phyloP scores from a whole-genome alignment of 2,797 vertebrate species.

The Neoniphon sammara region DNA sequence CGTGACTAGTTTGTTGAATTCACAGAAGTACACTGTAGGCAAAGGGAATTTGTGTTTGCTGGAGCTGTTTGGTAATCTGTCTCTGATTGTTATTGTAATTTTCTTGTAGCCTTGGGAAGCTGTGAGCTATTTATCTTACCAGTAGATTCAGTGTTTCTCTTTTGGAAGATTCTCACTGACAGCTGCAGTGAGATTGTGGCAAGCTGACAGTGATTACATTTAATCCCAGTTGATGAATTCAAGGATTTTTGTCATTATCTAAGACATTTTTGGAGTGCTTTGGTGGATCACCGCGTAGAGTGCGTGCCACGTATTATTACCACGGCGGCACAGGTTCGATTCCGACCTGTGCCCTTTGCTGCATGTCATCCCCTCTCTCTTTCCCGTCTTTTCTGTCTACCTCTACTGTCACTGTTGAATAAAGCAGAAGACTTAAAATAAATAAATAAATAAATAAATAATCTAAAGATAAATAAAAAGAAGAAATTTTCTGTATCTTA shows the following conservation, averaged over 20 bases:
- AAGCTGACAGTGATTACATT: slow-evolving; percentile 45
- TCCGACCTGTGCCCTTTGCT: too few species aligned
- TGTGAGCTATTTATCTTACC: slow-evolving; percentile 45
- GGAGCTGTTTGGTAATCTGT: slow-evolving; percentile 34
- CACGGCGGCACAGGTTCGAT: too few species aligned
- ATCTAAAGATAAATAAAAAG: too few species aligned
- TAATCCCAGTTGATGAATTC: slow-evolving; percentile 31
- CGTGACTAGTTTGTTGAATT: slow-evolving; percentile 49
- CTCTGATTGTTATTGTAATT: slow-evolving; percentile 48
- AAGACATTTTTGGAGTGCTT: too few species aligned
- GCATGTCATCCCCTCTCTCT: too few species aligned
- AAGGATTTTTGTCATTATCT: too few species aligned
- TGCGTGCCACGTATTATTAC: too few species aligned
- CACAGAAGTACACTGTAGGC: slow-evolving; percentile 17
- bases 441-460: too few species aligned
- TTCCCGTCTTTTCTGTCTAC: too few species aligned
- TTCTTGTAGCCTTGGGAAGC: slow-evolving; percentile 30
- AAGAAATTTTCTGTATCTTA: slow-evolving; percentile 27
- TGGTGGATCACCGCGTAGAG: too few species aligned
- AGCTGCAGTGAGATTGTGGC: slow-evolving; percentile 47
- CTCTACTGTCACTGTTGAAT: too few species aligned
- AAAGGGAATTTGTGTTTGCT: slow-evolving; percentile 27
- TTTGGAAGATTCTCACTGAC: slow-evolving; percentile 43
- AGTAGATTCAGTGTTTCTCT: slow-evolving; percentile 21
- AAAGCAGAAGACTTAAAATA: too few species aligned